These are phyloP conservation scores for Spatulosminthurus flaviceps DNA, from an alignment of 2,888 invertebrate species.

Conservation along the genomic window DNA sequence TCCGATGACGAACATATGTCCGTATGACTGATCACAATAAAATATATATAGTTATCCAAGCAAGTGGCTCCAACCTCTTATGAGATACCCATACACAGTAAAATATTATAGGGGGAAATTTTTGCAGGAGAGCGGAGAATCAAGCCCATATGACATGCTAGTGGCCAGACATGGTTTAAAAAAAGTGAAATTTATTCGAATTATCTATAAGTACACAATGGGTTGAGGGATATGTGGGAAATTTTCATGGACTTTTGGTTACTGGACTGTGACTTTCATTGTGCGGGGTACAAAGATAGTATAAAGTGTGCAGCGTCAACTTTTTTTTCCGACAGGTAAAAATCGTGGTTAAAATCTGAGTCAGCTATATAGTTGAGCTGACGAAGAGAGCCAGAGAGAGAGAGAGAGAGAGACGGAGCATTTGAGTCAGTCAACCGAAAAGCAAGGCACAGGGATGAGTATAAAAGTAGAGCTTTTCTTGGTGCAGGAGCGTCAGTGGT, in stretches of 20 bases:
- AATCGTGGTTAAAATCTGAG: slow-evolving; percentile 49
- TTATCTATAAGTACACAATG: background rate
- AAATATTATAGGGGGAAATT: slow-evolving; percentile 19
- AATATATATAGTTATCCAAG: too few relatives aligned
- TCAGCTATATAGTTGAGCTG: slow-evolving; percentile 33
- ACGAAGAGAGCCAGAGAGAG: too few relatives aligned
- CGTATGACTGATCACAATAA: too few relatives aligned
- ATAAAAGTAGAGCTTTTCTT: slow-evolving; percentile 15
- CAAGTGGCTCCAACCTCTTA: too few relatives aligned
- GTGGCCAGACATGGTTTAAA: background rate
- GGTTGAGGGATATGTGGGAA: slow-evolving; percentile 36
- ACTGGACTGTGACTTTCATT: slow-evolving; percentile 46
- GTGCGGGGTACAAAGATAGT: too few relatives aligned
- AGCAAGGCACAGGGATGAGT: slow-evolving; percentile 15
- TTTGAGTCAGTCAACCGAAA: slow-evolving; percentile 32
- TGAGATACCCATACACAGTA: too few relatives aligned
- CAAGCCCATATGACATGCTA: background rate
- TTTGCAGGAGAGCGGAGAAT: slow-evolving; percentile 1
- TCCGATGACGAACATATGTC: too few relatives aligned
- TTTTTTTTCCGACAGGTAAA: slow-evolving; percentile 44
- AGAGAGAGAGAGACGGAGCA: too few relatives aligned
- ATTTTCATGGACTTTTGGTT: slow-evolving; percentile 40
- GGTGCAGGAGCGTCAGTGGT: slow-evolving; percentile 32
- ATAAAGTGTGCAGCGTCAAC: too few relatives aligned
- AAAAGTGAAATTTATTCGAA: slow-evolving; percentile 18